Evolutionary conservation across 1,140 invertebrate species (phyloP), one percentile per base, ranked within the genome.

Genomic region (Psilanteris sp.): DNA sequence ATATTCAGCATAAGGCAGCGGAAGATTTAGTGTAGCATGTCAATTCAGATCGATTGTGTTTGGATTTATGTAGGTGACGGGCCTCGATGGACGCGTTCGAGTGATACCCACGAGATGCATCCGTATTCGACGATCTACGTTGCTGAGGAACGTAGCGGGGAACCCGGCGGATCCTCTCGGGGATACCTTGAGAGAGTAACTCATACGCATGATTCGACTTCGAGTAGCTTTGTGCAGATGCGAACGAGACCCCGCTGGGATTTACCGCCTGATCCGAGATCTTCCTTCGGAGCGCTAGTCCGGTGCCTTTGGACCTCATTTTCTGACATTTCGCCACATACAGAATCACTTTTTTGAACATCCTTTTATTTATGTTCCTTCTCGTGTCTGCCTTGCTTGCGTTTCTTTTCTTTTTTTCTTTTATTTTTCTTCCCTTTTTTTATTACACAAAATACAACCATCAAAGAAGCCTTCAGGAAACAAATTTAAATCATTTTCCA

Each of bases 1-100:
- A 32, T 29, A 54, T 52, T 48, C 29, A 26, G 15, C 50, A 34
- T 50, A 50, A 66, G 52, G 31, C 70, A 52, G 27, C 44, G 37
- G 10, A 52, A 67, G 70, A 74, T 74, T 74, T 66, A 74, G 41
- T 66, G 54, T 61, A 37, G 29, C 44, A 27, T 34, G 70, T 66
- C 70, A 74, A 74, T 66, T 67, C 37, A 55, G 59, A 67, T 74
- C 71, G 71, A 74, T 74, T 54, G 71, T 74, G 59, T 59, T 46
- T 37, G 54, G 62, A 74, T 67, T 67, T 67, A 74, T 67, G 32
- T 52, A 61, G 52, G 26, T 27, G 61, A 44, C 36, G 46, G n/a
- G 46, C 46, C 55, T 55, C 55, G 27, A 20, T 24, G 37, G 67
- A 50, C 55, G 14, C 48, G 50, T 59, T 48, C 26, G 50, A 46